Evolutionary conservation across 2,888 invertebrate species (phyloP), one percentile per base, ranked within the genome.

Genomic region (Acanthococcus lagerstroemiae): DNA sequence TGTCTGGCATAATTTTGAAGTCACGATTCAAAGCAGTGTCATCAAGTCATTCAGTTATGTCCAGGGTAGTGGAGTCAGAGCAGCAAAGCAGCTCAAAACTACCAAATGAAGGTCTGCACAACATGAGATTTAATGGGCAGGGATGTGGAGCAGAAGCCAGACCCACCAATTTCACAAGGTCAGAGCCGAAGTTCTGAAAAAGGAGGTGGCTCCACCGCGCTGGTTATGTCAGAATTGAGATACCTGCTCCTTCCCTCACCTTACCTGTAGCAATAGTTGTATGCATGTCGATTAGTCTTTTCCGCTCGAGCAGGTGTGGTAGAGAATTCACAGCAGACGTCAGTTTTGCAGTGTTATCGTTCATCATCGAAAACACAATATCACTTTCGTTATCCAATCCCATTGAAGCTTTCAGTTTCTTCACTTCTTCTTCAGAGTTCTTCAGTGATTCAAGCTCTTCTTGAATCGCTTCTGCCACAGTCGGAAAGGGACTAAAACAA

Each of bases 391-490:
- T 88, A 73, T 93, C 93, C 60, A 93, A 81, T 3, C 95, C 94
- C 95, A 99, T 95, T 0, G 94, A 88, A 54, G 85, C 84, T 77
- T 96, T 99, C 9, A 99, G 78, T 72, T 88, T 87, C 75, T 95
- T 96, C 4, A 99, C 95, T 80, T 99, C 95, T 65, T 95, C 95
- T 77, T 99, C 99, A 27, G 91, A 92, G 61, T 85, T 80, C 75
- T 88, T 84, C 76, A 97, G 97, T 69, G 90, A 88, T 76, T 99
- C 99, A 67, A 99, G 78, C 77, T 96, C 95, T 77, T 95, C 95
- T 75, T 99, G 97, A 70, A 99, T 96, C 4, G 97, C 94, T 77
- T 99, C 99, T 2, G 99, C 99, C 0, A 99, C 99, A 1, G 85
- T 87, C 0, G 92, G 92, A 74, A 93, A 92, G 0, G 92, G 92